Percentiles rank a stretch among this genome's conserved stretches.
These are phyloP conservation scores for Apogon talboti DNA, from an alignment of 2,797 vertebrate species.

Conservation along the genomic window DNA sequence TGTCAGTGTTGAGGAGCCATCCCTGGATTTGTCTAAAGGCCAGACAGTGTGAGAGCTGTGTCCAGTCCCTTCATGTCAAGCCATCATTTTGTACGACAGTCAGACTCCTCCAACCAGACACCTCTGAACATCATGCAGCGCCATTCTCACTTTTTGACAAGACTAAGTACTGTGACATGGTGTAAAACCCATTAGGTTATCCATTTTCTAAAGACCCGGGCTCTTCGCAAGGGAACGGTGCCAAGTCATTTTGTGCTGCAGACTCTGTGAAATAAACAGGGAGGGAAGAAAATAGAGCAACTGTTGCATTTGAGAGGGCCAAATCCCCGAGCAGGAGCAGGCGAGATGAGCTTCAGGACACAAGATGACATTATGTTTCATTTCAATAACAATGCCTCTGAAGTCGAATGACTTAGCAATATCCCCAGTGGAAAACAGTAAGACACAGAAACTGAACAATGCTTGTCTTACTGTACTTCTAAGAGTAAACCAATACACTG, in stretches of 20 bases:
- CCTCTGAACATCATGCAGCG: slow-evolving; percentile 20
- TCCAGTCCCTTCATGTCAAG: neutral
- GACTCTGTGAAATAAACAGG: slow-evolving; percentile 45
- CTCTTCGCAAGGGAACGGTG: slow-evolving; percentile 32
- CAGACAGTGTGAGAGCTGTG: slow-evolving; percentile 1
- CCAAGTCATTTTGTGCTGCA: slow-evolving; percentile 51
- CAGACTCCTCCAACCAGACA: neutral
- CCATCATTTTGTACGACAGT: neutral
- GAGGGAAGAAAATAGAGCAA: slow-evolving; percentile 48
- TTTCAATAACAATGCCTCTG: slow-evolving; percentile 63
- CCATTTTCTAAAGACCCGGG: slow-evolving; percentile 27
- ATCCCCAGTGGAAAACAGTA: slow-evolving; percentile 27
- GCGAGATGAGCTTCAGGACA: slow-evolving; percentile 65
- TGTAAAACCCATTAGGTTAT: slow-evolving; percentile 53
- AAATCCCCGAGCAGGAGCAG: slow-evolving; percentile 52
- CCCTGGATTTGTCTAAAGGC: neutral
- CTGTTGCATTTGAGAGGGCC: slow-evolving; percentile 58
- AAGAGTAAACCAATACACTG: neutral
- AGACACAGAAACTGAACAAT: neutral
- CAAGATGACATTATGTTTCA: slow-evolving; percentile 58
- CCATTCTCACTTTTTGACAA: slow-evolving; percentile 25
- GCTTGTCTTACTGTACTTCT: slow-evolving; percentile 9
- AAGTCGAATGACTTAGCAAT: slow-evolving; percentile 32
- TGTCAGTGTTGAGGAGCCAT: neutral
- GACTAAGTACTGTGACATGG: slow-evolving; percentile 30